Evolutionary conservation across 2,797 vertebrate species (phyloP).

Genomic region (Semaprochilodus insignis): DNA sequence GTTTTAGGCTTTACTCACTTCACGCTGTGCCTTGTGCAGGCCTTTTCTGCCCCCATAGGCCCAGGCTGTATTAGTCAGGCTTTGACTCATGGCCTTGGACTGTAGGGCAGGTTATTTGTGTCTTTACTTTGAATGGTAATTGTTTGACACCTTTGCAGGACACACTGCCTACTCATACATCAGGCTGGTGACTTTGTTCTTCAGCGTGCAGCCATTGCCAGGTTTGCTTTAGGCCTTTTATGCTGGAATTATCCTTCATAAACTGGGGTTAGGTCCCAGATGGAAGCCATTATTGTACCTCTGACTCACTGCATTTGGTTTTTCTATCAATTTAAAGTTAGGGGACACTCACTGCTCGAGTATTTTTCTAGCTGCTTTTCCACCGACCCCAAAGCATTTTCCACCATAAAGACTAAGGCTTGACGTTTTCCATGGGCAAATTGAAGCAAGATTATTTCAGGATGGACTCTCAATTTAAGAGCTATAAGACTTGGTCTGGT

Average conservation of each 20-base stretch:
- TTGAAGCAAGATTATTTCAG: constrained; percentile 56
- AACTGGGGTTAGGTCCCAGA: constrained; percentile 64
- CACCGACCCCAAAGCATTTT: constrained; percentile 55
- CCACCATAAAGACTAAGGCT: constrained; percentile 55
- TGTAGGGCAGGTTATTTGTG: constrained; percentile 35
- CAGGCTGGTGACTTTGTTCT: constrained; percentile 52
- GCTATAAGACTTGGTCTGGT: constrained; percentile 15
- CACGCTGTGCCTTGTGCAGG: constrained; percentile 10
- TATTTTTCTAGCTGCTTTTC: constrained; percentile 60
- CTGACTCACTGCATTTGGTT: constrained; percentile 67
- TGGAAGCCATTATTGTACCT: constrained; percentile 65
- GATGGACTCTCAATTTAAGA: constrained; percentile 50
- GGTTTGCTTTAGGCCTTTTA: constrained; percentile 59
- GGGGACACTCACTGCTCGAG: constrained; percentile 53
- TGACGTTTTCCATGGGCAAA: constrained; percentile 61
- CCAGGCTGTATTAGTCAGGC: constrained; percentile 24
- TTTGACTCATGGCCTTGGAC: constrained; percentile 41
- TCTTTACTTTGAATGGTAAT: constrained; percentile 51
- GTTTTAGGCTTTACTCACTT: constrained; percentile 34
- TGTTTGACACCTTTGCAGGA: constrained; percentile 60
- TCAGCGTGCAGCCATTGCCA: constrained; percentile 54
- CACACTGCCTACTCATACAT: constrained; percentile 36
- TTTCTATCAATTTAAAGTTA: constrained; percentile 63
- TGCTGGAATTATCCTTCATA: constrained; percentile 61
- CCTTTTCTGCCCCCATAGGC: constrained; percentile 15